Evolutionary conservation across 2,888 invertebrate genomes (phyloP).

Genomic region (Anaspis maculata): DNA sequence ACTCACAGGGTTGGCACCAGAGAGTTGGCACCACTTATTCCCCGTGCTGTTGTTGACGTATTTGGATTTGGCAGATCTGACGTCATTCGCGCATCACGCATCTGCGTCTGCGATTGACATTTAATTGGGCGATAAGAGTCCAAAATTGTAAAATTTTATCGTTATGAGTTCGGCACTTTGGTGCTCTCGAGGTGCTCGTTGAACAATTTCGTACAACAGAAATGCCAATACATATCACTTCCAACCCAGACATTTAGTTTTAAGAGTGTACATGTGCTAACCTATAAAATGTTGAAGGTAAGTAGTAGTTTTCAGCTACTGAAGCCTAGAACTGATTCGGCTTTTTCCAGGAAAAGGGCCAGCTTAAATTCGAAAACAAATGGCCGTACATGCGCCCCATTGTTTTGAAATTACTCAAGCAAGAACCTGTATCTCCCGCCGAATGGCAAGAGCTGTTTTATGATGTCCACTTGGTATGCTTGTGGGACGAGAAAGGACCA

Average conservation of each 20-base stretch:
- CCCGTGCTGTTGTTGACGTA: no score
- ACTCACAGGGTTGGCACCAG: no score
- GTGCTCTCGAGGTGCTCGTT: no score
- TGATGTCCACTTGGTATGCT: constrained; percentile 88
- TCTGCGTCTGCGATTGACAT: no score
- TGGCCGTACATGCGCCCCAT: constrained; percentile 94
- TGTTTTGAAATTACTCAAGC: constrained; percentile 86
- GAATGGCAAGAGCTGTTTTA: constrained; percentile 99
- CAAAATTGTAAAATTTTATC: no score
- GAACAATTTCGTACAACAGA: not conserved
- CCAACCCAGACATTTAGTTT: not conserved
- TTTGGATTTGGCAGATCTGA: no score
- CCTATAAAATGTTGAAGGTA: constrained; percentile 29
- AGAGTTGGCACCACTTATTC: no score
- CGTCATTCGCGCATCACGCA: no score
- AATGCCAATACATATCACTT: not conserved
- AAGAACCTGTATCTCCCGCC: constrained; percentile 84
- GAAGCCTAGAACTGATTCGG: constrained; percentile 2
- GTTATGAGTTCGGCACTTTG: no score
- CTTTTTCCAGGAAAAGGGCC: constrained; percentile 75
- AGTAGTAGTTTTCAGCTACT: not conserved
- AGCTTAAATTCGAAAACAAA: constrained; percentile 87
- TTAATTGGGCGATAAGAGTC: no score
- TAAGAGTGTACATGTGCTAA: constrained; percentile 1
- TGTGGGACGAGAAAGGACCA: constrained; percentile 96